Conservation (phyloP, 2,888 invertebrate species). For the Halocaridina rubra region DNA sequence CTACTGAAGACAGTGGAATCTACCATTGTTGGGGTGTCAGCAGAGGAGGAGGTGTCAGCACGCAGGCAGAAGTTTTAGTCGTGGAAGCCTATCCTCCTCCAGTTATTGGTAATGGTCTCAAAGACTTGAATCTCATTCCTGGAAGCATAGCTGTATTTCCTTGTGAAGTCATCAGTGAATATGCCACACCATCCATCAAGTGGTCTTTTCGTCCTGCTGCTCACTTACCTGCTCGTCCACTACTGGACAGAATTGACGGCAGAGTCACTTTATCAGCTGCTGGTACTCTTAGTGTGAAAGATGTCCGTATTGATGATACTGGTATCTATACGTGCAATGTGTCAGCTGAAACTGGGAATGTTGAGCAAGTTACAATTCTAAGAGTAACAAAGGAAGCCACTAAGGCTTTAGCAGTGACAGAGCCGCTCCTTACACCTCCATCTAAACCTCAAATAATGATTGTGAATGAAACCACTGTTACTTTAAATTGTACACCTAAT, state of each 20-base stretch:
- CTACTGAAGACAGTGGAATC: conserved; percentile 84
- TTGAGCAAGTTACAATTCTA: conserved; percentile 77
- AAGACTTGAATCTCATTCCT: conserved; percentile 87
- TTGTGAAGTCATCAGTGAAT: conserved; percentile 75
- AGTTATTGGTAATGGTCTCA: conserved; percentile 84
- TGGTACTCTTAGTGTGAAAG: conserved; percentile 75
- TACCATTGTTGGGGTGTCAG: conserved; percentile 93
- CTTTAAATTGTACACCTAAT: conserved; percentile 85
- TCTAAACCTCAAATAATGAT: conserved; percentile 76
- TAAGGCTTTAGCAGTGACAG: conserved; percentile 72
- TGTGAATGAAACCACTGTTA: conserved; percentile 77
- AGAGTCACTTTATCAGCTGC: conserved; percentile 76
- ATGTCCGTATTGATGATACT: conserved; percentile 1
- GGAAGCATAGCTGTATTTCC: conserved; percentile 88
- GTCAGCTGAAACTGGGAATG: conserved; percentile 83
- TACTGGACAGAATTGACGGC: conserved; percentile 64
- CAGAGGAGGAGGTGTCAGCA: conserved; percentile 86
- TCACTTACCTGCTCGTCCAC: conserved; percentile 43
- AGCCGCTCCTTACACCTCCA: conserved; percentile 81
- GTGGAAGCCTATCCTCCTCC: conserved; percentile 82
- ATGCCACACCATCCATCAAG: conserved; percentile 12
- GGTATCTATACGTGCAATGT: conserved; percentile 78
- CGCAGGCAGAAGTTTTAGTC: conserved; percentile 84
- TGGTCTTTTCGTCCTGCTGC: conserved; percentile 53
- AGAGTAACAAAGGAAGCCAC: conserved; percentile 73